phyloP scores from a whole-genome alignment of 2,113 vertebrate species.

The Coptodon bakossiorum region DNA sequence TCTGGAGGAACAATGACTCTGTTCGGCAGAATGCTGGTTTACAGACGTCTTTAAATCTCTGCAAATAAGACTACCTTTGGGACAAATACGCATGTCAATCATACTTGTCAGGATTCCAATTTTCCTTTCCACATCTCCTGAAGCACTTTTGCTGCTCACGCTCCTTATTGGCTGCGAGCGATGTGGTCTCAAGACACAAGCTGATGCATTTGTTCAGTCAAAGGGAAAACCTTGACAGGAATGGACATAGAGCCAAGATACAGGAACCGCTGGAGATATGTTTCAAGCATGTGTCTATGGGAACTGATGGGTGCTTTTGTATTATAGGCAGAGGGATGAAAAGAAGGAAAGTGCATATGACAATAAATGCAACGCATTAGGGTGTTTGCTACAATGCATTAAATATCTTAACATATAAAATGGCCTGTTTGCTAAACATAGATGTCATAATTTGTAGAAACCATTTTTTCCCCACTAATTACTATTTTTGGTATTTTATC shows the following conservation, averaged over 20 bases:
- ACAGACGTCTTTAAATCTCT: constrained; percentile 61
- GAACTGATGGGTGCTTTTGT: constrained; percentile 55
- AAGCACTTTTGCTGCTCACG: constrained; percentile 26
- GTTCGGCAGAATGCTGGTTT: constrained; percentile 44
- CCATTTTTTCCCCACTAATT: neutral
- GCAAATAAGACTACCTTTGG: constrained; percentile 63
- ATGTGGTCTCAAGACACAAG: constrained; percentile 60
- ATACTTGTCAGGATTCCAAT: constrained; percentile 69
- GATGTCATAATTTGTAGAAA: neutral
- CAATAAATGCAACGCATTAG: neutral
- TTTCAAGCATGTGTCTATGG: constrained; percentile 49
- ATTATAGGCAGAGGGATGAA: constrained; percentile 18
- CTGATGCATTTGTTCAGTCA: constrained; percentile 65
- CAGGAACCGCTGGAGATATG: constrained; percentile 52
- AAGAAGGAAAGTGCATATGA: constrained; percentile 4
- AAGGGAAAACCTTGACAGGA: constrained; percentile 59
- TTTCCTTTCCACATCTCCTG: constrained; percentile 56
- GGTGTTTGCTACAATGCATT: constrained; percentile 14
- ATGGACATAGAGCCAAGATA: constrained; percentile 52
- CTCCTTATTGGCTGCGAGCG: constrained; percentile 48
- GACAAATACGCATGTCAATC: constrained; percentile 65
- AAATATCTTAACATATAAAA: neutral
- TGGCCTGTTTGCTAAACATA: neutral
- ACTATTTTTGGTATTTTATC: neutral
- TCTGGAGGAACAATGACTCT: constrained; percentile 59